These are phyloP conservation scores for Thinocorus orbignyianus DNA, from an alignment of 2,113 vertebrate genomes.

Conservation along the genomic window DNA sequence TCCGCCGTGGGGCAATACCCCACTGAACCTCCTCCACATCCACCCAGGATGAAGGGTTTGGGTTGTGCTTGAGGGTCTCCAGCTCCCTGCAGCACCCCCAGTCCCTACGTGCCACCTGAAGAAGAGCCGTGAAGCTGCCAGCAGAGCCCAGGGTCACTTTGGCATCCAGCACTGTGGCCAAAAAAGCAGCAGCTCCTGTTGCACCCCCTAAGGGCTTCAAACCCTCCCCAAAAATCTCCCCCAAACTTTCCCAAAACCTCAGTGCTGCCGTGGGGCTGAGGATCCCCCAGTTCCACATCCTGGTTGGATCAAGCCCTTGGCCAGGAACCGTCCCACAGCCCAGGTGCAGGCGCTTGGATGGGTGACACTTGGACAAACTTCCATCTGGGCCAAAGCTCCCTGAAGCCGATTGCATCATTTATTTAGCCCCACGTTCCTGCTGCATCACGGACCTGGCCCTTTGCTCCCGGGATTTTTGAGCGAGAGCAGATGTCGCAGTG, in stretches of 20 bases:
- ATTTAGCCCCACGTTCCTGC: not conserved
- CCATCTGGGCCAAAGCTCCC: not conserved
- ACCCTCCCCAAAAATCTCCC: not conserved
- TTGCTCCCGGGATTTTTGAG: not conserved
- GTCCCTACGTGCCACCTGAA: accelerated
- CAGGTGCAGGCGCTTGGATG: not conserved
- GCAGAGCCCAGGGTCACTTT: accelerated
- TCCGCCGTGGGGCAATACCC: accelerated
- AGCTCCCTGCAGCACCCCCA: accelerated
- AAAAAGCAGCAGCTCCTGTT: not conserved
- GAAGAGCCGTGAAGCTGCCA: accelerated
- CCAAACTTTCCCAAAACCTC: not conserved
- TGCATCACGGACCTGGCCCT: not conserved
- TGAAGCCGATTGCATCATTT: not conserved
- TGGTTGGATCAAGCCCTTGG: accelerated
- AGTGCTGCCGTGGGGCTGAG: accelerated
- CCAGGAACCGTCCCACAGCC: not conserved
- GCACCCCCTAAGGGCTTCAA: not conserved
- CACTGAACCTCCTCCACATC: not conserved
- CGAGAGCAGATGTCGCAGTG: constrained; percentile 45
- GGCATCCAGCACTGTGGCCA: accelerated
- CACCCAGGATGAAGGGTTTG: not conserved
- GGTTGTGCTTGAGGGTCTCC: not conserved
- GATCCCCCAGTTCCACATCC: accelerated
- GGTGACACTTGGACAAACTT: not conserved